Evolutionary conservation across 2,113 vertebrate species (phyloP), one percentile per base, ranked within the genome.

Genomic region (Neogobius melanostomus): DNA sequence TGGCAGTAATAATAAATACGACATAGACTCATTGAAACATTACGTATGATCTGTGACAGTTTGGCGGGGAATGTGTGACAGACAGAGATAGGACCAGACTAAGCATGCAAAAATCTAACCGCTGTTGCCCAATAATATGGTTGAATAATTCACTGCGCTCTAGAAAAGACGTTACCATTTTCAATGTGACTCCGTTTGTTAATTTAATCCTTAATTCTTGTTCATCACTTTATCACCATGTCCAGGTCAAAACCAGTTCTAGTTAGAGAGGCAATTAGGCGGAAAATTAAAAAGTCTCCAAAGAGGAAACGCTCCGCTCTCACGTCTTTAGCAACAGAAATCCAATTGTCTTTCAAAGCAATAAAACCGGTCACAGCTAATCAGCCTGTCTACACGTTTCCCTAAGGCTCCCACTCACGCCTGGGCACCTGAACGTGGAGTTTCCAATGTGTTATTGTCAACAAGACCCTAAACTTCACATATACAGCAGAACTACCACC

Each of bases 321-420:
- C 82, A 75, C 74, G 69, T 79, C 63, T 17, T 88, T 84, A 85
- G 66, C 61, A 72, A 74, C 71, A 85, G 50, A 76, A 63, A 51
- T 59, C 45, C 71, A 46, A 77, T 77, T 82, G 36, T 76, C 71
- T 63, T 14, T 15, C 8, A 21, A 14, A 47, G 52, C 47, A 5
- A 46, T 46, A 45, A 56, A 66, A 42, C 45, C 49, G 51, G 28
- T 46, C 43, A 1, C 11, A 36, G 6, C 42, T 14, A 14, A 15
- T 42, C 36, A 43, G 6, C 15, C 6, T 12, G 44, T 15, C 12
- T 42, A 8, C 28, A 2, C 8, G 11, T 14, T 43, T 14, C 49
- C 11, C 12, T 43, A 12, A 7, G 12, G 10, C 43, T 60, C 15
- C 6, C 28, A 8, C 36, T 43, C 28, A 42, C 28, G 36, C 21